Percentiles rank a stretch among this genome's conserved stretches.
Conservation (phyloP, 2,888 invertebrate genomes). For the Drosophila mimetica region DNA sequence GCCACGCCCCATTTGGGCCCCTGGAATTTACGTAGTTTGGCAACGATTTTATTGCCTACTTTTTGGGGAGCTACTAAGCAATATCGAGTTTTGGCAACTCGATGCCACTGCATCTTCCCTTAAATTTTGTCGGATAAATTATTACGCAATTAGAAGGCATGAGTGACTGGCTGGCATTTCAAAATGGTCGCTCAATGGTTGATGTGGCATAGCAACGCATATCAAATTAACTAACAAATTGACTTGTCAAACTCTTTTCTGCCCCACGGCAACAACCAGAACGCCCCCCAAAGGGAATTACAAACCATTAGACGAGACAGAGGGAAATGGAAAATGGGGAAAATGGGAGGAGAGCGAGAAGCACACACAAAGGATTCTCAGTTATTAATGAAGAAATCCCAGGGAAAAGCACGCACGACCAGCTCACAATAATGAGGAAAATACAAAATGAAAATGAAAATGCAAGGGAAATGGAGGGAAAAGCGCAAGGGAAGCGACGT, state of each 20-base stretch:
- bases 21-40: neutral
- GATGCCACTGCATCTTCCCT: too few relatives aligned
- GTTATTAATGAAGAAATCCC: conserved; percentile 64
- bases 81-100: conserved; percentile 6
- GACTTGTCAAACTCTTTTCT: conserved; percentile 77
- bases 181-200: neutral
- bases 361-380: conserved; percentile 56
- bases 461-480: conserved; percentile 24
- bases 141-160: conserved; percentile 2
- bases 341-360: too few relatives aligned
- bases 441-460: conserved; percentile 41
- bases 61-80: neutral
- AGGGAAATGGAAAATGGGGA: neutral
- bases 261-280: conserved; percentile 8
- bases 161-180: conserved; percentile 8
- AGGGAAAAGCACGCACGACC: conserved; percentile 67
- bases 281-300: conserved; percentile 25
- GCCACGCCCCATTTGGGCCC: conserved; percentile 1
- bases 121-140: neutral
- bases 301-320: conserved; percentile 27
- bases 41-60: conserved; percentile 33
- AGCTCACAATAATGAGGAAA: conserved; percentile 60
- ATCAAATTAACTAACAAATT: conserved; percentile 81
- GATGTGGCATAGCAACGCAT: conserved; percentile 57
- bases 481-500: conserved; percentile 23